Conservation (phyloP, 1,140 invertebrate genomes). For the Pogonomyrmex barbatus region DNA sequence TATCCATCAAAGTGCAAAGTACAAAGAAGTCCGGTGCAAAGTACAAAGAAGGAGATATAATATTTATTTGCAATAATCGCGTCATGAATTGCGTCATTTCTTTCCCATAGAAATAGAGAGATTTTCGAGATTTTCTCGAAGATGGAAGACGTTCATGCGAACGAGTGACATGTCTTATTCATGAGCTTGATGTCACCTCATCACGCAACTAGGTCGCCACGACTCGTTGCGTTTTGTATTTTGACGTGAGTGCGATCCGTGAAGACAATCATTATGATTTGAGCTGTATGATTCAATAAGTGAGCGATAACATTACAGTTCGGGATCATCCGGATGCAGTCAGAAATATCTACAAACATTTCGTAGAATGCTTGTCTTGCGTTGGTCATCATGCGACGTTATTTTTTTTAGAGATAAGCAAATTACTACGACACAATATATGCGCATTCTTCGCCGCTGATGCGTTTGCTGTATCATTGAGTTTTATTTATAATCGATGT, state of each 20-base stretch:
- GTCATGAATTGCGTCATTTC: slow-evolving; percentile 25
- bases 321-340: neutral
- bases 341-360: neutral
- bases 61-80: slow-evolving; percentile 12
- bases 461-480: neutral
- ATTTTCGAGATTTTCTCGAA: slow-evolving; percentile 2
- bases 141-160: neutral
- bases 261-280: slow-evolving; percentile 1
- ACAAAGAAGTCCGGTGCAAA: neutral
- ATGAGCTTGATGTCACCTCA: slow-evolving; percentile 11
- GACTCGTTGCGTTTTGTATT: neutral
- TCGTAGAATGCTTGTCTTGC: neutral
- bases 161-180: slow-evolving; percentile 32
- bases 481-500: neutral
- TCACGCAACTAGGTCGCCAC: slow-evolving; percentile 25
- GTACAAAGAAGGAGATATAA: neutral
- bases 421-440: neutral
- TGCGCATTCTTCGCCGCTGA: neutral
- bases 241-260: neutral
- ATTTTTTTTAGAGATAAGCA: neutral
- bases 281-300: neutral
- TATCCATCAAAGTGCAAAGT: neutral
- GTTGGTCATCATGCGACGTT: too few relatives aligned
- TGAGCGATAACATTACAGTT: slow-evolving; percentile 5
- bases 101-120: neutral